Percentiles rank a stretch among this genome's conserved stretches.
Conservation (phyloP, 2,888 invertebrate species). For the Crematogaster levior region DNA sequence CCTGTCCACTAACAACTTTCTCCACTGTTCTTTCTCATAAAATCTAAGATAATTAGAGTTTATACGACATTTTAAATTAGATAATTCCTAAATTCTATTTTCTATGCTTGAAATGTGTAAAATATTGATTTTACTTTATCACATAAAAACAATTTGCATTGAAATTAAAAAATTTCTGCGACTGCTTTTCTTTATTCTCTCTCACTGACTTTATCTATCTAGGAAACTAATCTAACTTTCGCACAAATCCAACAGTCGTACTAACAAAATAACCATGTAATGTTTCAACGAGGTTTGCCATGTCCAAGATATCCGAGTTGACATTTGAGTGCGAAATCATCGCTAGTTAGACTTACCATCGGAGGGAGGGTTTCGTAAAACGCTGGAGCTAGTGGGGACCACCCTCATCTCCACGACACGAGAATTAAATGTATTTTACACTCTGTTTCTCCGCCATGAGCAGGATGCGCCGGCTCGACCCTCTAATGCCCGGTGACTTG, state of each 20-base stretch:
- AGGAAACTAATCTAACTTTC: neutral
- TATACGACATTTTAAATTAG: conserved; percentile 1
- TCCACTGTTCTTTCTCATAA: neutral
- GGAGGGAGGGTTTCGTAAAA: conserved; percentile 62
- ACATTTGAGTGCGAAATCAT: conserved; percentile 69
- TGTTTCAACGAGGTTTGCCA: conserved; percentile 58
- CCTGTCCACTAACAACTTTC: conserved; percentile 47
- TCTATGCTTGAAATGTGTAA: neutral
- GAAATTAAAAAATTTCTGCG: neutral
- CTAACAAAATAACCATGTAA: conserved; percentile 52
- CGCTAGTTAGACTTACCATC: conserved; percentile 45
- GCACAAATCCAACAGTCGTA: conserved; percentile 7
- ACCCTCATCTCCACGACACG: conserved; percentile 76
- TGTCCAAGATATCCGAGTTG: conserved; percentile 59
- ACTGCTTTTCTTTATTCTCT: neutral
- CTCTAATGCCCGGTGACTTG: conserved; percentile 82
- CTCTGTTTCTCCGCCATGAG: conserved; percentile 75
- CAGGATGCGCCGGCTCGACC: conserved; percentile 66
- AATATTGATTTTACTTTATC: neutral
- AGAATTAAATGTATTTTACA: conserved; percentile 82
- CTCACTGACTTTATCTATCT: neutral
- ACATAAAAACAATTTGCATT: neutral
- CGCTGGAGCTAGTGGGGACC: conserved; percentile 40
- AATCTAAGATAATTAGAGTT: conserved; percentile 26
- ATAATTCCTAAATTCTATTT: neutral